These are phyloP conservation scores for Schizaphis graminum DNA, from an alignment of 2,888 invertebrate species.

Conservation along the genomic window DNA sequence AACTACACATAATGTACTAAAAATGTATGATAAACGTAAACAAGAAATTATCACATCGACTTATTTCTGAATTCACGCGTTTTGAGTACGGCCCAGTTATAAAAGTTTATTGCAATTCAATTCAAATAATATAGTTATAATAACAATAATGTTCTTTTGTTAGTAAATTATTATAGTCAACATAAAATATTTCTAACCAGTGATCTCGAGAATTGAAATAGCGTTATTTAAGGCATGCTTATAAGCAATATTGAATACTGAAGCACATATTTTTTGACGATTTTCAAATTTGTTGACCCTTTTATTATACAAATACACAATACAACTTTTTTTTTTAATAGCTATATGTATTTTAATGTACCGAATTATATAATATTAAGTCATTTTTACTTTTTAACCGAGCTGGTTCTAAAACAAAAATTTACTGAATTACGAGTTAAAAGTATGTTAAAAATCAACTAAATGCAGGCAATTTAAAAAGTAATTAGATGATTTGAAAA, in stretches of 20 bases:
- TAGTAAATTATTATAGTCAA: not conserved
- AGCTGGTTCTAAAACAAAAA: not conserved
- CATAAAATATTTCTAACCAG: not conserved
- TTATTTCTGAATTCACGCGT: not conserved
- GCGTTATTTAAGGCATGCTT: not conserved
- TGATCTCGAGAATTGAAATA: not conserved
- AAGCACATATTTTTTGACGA: not conserved
- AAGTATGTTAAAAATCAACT: not conserved
- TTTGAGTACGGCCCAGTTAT: not conserved
- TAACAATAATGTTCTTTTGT: not conserved
- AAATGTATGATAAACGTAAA: not conserved
- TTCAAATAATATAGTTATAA: not conserved
- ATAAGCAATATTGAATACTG: not conserved
- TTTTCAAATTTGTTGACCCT: not conserved
- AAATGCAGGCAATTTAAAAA: too few relatives aligned
- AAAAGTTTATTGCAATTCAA: not conserved
- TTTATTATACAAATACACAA: not conserved
- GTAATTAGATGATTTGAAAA: too few relatives aligned
- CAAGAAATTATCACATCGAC: not conserved
- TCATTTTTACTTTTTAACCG: not conserved
- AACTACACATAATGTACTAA: not conserved
- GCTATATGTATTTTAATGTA: not conserved
- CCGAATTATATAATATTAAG: not conserved
- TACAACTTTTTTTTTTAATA: not conserved
- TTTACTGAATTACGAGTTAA: not conserved